Evolutionary conservation across 2,888 invertebrate genomes (phyloP).

Genomic region (Hyposoter didymator): DNA sequence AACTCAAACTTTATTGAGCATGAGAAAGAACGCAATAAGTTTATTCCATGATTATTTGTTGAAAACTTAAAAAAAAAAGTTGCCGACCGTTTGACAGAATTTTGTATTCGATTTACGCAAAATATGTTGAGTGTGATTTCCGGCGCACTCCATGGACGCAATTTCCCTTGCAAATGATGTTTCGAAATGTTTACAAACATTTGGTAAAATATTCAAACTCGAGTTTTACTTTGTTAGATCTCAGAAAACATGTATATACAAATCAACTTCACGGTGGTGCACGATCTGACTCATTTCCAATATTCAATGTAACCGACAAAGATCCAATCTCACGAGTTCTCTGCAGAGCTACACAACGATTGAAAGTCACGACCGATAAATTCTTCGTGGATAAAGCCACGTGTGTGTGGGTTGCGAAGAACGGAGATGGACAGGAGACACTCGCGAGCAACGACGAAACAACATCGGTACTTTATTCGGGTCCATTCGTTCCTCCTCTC

Average conservation of each 20-base stretch:
- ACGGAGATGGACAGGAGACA: constrained; percentile 43
- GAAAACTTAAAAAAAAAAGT: neutral
- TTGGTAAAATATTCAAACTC: neutral
- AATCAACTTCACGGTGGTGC: no score
- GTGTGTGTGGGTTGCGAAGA: neutral
- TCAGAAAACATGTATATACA: neutral
- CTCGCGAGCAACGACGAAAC: constrained; percentile 43
- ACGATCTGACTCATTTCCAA: constrained; percentile 19
- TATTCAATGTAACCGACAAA: constrained; percentile 17
- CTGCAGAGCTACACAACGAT: neutral
- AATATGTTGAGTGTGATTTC: neutral
- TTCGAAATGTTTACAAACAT: neutral
- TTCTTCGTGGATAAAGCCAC: neutral
- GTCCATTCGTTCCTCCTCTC: constrained; percentile 31
- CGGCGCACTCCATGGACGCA: neutral
- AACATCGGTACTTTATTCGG: constrained; percentile 24
- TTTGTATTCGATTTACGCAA: neutral
- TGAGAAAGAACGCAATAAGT: constrained; percentile 49
- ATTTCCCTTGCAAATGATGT: no score
- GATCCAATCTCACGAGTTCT: constrained; percentile 52
- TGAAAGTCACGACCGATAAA: constrained; percentile 28
- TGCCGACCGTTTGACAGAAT: neutral
- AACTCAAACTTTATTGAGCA: constrained; percentile 17
- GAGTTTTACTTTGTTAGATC: neutral
- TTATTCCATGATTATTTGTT: neutral